Evolutionary conservation across 2,888 invertebrate species (phyloP).

Genomic region (Agapetus fuscipes): DNA sequence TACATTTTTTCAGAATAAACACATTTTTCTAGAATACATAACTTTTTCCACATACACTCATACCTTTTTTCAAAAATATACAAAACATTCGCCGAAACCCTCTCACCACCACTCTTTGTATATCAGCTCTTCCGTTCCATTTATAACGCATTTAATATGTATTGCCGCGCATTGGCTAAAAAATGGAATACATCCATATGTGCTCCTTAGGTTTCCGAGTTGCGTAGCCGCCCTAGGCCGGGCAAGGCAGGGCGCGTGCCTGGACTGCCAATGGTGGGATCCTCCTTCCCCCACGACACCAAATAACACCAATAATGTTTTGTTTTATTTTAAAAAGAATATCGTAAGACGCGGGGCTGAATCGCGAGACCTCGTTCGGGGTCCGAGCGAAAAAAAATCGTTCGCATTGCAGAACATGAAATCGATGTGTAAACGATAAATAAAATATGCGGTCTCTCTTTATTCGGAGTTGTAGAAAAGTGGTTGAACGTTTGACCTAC

Average conservation of each 20-base stretch:
- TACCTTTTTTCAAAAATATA: neutral
- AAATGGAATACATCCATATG: neutral
- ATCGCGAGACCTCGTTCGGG: too few relatives aligned
- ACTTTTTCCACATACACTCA: neutral
- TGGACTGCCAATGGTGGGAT: neutral
- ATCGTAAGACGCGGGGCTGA: neutral
- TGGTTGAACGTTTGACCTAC: too few relatives aligned
- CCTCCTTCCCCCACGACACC: slow-evolving; percentile 1
- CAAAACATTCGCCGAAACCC: neutral
- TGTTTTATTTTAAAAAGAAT: slow-evolving; percentile 9
- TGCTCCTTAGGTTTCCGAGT: neutral
- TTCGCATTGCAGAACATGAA: too few relatives aligned
- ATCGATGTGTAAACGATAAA: too few relatives aligned
- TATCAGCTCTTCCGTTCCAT: neutral
- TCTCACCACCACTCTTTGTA: neutral
- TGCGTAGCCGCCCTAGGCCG: neutral
- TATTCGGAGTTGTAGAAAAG: too few relatives aligned
- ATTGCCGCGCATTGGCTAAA: neutral
- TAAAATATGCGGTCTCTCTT: too few relatives aligned
- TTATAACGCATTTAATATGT: neutral
- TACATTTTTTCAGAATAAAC: too few relatives aligned
- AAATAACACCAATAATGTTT: slow-evolving; percentile 11
- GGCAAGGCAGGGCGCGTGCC: neutral
- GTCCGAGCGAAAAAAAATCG: too few relatives aligned
- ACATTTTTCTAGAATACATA: too few relatives aligned